A percentile compares a stretch with the other conserved stretches of the same genome.
Evolutionary conservation across 2,888 invertebrate genomes (phyloP).

Genomic region (Leptopilina myrica): DNA sequence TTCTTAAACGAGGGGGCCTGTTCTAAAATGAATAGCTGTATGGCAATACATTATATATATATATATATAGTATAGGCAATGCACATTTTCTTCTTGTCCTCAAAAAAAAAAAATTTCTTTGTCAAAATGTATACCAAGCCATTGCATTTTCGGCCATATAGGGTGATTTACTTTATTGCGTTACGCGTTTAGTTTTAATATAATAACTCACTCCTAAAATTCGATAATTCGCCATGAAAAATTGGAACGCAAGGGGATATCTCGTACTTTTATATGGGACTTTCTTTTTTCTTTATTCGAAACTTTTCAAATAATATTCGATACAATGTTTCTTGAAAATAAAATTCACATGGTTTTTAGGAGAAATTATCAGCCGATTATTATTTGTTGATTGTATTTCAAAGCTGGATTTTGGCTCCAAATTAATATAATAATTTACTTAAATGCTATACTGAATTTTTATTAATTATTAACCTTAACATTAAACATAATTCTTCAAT

Average conservation of each 20-base stretch:
- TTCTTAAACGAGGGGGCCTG: conserved; percentile 34
- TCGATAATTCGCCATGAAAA: conserved; percentile 32
- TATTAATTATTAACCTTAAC: too few species aligned
- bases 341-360: background rate
- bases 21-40: conserved; percentile 21
- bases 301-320: background rate
- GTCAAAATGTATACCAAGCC: conserved; percentile 19
- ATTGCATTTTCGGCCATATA: background rate
- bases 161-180: conserved; percentile 34
- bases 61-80: background rate
- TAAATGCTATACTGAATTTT: too few species aligned
- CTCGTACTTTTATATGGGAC: background rate
- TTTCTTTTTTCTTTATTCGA: background rate
- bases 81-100: conserved; percentile 8
- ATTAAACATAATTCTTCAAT: too few species aligned
- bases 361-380: background rate
- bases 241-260: background rate
- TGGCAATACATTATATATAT: conserved; percentile 1
- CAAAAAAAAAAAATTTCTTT: conserved; percentile 19
- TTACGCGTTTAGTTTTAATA: conserved; percentile 23
- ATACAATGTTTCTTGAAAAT: too few species aligned
- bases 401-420: too few species aligned
- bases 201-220: conserved; percentile 26
- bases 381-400: too few species aligned
- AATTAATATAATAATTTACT: too few species aligned